Base-by-base conservation (phyloP, 1,140 invertebrate species). In the Chironomus tepperi region DNA sequence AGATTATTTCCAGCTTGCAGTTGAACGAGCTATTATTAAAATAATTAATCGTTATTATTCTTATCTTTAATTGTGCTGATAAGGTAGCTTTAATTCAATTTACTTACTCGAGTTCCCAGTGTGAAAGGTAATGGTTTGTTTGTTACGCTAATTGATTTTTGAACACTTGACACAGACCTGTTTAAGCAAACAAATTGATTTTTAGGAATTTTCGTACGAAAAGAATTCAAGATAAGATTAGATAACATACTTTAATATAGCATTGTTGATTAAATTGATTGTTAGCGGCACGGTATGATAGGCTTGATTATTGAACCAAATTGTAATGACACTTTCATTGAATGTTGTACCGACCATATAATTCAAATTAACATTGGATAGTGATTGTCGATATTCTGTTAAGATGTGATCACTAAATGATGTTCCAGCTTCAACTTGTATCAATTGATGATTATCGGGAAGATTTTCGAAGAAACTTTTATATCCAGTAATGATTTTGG, bases 51-150 rank as follows among this genome's bases (percentile, higher is more conserved):
- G 18, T 2, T 21, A 18, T 19, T 18, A 70, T 8, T 19, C 16
- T 7, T 7, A 67, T 47, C 15, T 47, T 2, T 12, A 67, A 67
- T 67, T 67, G 1, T 19, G 5, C 64, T 1, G n/a, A 18, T 16
- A 67, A 67, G 8, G n/a, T n/a, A n/a, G n/a, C n/a, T 67, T 7
- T 67, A 1, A 12, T 67, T 67, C 64, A 47, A 3, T 10, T n/a
- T 57, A 57, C 47, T 70, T 70, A 70, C 65, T 21, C 65, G 2
- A 0, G 80, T 80, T 19, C 76, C 75, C 15, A 77, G 57, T 0
- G 78, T 79, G 75, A 84, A 86, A 7, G 89, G 88, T 78, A 93
- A 82, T 0, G 92, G 92, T 80, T 89, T 85, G 79, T 92, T 93
- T 6, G 84, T 82, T 2, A 91, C 85, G 2, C 80, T 81, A 65